Base-by-base conservation (phyloP, 2,797 vertebrate genomes). In the Acanthurus lineatus region DNA sequence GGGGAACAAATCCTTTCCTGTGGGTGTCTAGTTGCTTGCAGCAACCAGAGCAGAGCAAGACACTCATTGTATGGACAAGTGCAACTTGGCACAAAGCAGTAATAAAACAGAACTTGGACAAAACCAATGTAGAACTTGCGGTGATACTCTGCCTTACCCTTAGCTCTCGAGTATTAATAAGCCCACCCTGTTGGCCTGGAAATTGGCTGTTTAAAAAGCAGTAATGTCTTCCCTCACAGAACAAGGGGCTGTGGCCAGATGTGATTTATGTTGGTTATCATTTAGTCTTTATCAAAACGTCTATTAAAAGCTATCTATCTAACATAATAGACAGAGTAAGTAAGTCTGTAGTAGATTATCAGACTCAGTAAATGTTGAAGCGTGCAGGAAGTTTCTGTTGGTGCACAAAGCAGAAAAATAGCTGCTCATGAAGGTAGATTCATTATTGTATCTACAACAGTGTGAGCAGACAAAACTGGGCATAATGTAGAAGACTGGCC, bases 1-100 rank as follows among this genome's bases (percentile, higher is more conserved):
- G 71, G 67, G 60, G 73, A 72, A 76, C 61, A 76, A 84, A 74
- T 84, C 66, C 59, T 82, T 76, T 69, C 32, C 52, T 10, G 35
- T 32, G 20, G 56, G 76, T 82, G 65, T 81, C 83, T 57, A 49
- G 78, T 76, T 81, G n/a, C 78, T 45, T n/a, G 15, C 68, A 61
- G 73, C 65, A 75, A 80, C 52, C 73, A 40, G 77, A 81, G 69
- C 71, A 64, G 61, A 82, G 57, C 14, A 14, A 77, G 51, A 69
- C 22, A 25, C 9, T 38, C 35, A 19, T 16, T 6, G 47, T 63
- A 65, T 54, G 57, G 74, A 69, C 56, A 60, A 40, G 69, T 69
- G 77, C 59, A 72, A 35, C 66, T 52, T 57, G 20, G 47, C 32
- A 56, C n/a, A 64, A 15, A 62, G 19, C 19, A 25, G 19, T n/a